Evolutionary conservation across 2,797 vertebrate genomes (phyloP).

Genomic region (Periparus ater): DNA sequence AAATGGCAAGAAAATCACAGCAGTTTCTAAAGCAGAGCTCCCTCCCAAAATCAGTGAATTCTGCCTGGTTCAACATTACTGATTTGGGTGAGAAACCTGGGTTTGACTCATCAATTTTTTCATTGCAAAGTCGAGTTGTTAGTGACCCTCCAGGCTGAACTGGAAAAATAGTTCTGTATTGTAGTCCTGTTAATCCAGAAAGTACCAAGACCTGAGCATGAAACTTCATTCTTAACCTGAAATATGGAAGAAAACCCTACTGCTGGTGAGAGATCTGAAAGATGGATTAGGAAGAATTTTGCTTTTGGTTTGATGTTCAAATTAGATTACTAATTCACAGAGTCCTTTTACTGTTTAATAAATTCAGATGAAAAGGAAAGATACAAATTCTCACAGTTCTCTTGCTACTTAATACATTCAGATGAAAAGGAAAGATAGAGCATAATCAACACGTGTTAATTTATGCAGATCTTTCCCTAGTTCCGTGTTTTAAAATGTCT

Average conservation of each 20-base stretch:
- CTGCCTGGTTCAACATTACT: neutral
- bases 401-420: slow-evolving; percentile 57
- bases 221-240: slow-evolving; percentile 37
- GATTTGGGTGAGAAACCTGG: neutral
- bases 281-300: slow-evolving; percentile 48
- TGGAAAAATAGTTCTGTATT: neutral
- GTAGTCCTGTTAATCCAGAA: neutral
- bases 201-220: neutral
- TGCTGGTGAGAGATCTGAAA: slow-evolving; percentile 6
- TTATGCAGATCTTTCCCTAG: slow-evolving; percentile 67
- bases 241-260: neutral
- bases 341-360: slow-evolving; percentile 57
- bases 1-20: neutral
- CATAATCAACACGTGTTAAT: slow-evolving; percentile 64
- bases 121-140: neutral
- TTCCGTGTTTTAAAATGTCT: slow-evolving; percentile 56
- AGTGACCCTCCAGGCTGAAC: neutral
- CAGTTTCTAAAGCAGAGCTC: neutral
- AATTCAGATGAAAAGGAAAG: slow-evolving; percentile 68
- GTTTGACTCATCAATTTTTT: neutral
- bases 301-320: slow-evolving; percentile 70
- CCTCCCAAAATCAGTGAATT: neutral
- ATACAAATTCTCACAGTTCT: slow-evolving; percentile 65
- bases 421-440: slow-evolving; percentile 66
- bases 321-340: slow-evolving; percentile 66